Percentiles rank a stretch among this genome's conserved stretches.
Evolutionary conservation across 1,140 invertebrate genomes (phyloP).

Genomic region (Venturia canescens): DNA sequence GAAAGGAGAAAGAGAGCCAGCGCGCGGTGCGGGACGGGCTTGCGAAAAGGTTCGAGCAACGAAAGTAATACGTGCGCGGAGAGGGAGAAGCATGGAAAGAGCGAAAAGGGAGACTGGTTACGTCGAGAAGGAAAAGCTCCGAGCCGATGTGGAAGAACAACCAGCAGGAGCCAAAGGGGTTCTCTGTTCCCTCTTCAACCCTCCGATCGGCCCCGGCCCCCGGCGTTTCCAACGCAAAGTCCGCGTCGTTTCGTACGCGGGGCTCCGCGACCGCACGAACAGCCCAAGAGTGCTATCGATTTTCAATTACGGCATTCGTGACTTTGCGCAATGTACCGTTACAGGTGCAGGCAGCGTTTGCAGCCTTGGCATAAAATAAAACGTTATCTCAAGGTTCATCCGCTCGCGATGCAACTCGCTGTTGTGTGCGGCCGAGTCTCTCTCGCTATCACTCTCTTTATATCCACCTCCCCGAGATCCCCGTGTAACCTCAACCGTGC

Average conservation of each 20-base stretch:
- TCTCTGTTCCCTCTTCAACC: not conserved
- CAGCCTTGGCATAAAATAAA: constrained; percentile 60
- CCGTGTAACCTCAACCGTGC: not conserved
- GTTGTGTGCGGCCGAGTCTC: constrained; percentile 20
- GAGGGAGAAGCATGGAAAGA: not conserved
- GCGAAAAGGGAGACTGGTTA: not conserved
- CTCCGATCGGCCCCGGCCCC: not conserved
- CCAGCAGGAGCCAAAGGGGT: not conserved
- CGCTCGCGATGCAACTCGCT: constrained; percentile 49
- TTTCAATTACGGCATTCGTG: constrained; percentile 59
- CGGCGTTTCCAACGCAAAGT: not conserved
- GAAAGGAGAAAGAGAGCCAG: no score
- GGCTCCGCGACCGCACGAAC: constrained; percentile 24
- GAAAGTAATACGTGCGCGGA: not conserved
- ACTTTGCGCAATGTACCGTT: constrained; percentile 56
- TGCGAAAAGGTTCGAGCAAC: constrained; percentile 16
- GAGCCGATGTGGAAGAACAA: not conserved
- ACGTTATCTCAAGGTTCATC: constrained; percentile 58
- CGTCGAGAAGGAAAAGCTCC: not conserved
- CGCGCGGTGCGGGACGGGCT: no score
- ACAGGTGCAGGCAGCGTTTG: constrained; percentile 44
- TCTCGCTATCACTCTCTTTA: not conserved
- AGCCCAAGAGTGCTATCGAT: constrained; percentile 51
- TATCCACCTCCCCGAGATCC: not conserved
- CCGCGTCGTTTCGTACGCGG: not conserved